Evolutionary conservation across 2,797 vertebrate genomes (phyloP).

Genomic region (Poliocrania exsul): DNA sequence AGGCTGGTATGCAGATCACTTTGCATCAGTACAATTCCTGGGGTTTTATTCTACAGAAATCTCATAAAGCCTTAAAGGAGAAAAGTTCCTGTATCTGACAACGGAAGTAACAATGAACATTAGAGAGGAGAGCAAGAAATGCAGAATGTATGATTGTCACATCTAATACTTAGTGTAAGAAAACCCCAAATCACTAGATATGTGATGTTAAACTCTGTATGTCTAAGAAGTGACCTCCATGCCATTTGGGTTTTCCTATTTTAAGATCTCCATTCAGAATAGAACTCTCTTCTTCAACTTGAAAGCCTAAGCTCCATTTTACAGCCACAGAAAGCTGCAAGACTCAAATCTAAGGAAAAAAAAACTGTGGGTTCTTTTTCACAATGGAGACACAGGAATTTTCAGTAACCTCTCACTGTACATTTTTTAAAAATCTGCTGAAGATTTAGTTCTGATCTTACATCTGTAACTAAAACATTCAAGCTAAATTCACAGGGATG

Average conservation of each 20-base stretch:
- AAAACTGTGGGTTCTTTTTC: neutral
- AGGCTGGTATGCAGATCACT: slow-evolving; percentile 9
- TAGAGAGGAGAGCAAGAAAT: neutral
- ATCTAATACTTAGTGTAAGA: neutral
- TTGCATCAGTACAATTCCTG: neutral
- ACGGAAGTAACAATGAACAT: neutral
- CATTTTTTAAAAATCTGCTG: neutral
- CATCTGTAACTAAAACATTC: neutral
- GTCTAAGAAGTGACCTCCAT: neutral
- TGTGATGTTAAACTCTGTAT: neutral
- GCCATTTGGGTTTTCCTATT: neutral
- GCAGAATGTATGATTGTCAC: neutral
- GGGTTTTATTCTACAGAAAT: neutral
- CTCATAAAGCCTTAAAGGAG: neutral
- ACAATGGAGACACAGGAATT: neutral
- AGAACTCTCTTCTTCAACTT: neutral
- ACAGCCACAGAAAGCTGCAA: neutral
- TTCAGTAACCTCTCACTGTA: neutral
- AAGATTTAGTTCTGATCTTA: neutral
- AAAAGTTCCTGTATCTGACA: neutral
- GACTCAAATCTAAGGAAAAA: neutral
- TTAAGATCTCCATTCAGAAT: neutral
- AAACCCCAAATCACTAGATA: neutral
- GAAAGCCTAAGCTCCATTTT: neutral
- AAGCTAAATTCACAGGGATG: neutral